Evolutionary conservation across 2,113 vertebrate genomes (phyloP).

Genomic region (Takifugu flavidus): DNA sequence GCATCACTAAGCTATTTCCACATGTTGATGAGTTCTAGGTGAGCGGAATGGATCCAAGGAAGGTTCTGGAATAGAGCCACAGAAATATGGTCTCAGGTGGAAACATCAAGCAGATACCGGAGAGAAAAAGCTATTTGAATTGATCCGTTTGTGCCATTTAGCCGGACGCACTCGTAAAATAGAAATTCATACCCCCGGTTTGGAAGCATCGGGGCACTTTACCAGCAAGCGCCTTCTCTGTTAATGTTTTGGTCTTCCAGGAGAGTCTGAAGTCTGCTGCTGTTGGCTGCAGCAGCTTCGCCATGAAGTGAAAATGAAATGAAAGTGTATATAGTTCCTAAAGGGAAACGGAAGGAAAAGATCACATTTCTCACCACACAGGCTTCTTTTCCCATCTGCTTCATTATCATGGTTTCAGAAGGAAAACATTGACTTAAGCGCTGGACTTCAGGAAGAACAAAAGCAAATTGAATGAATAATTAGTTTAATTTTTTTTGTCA

Average conservation of each 20-base stretch:
- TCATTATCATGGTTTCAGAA: too few relatives aligned
- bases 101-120: background rate
- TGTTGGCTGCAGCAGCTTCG: background rate
- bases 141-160: constrained; percentile 49
- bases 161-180: constrained; percentile 3
- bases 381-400: too few relatives aligned
- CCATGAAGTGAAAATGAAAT: too few relatives aligned
- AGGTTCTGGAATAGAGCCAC: constrained; percentile 7
- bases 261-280: constrained; percentile 5
- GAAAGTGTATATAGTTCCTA: too few relatives aligned
- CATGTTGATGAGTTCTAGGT: too few relatives aligned
- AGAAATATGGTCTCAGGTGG: constrained; percentile 5
- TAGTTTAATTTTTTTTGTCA: too few relatives aligned
- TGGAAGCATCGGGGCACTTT: constrained; percentile 13
- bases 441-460: too few relatives aligned
- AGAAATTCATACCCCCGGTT: constrained; percentile 30
- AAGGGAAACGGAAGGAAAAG: too few relatives aligned
- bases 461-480: too few relatives aligned
- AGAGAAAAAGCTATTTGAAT: constrained; percentile 35
- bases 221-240: constrained; percentile 2
- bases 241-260: constrained; percentile 1
- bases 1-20: background rate
- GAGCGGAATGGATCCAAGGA: too few relatives aligned
- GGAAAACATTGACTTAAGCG: too few relatives aligned
- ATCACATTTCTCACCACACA: too few relatives aligned